Base-by-base conservation (phyloP, 2,888 invertebrate species). In the Eustalomyia histrio region DNA sequence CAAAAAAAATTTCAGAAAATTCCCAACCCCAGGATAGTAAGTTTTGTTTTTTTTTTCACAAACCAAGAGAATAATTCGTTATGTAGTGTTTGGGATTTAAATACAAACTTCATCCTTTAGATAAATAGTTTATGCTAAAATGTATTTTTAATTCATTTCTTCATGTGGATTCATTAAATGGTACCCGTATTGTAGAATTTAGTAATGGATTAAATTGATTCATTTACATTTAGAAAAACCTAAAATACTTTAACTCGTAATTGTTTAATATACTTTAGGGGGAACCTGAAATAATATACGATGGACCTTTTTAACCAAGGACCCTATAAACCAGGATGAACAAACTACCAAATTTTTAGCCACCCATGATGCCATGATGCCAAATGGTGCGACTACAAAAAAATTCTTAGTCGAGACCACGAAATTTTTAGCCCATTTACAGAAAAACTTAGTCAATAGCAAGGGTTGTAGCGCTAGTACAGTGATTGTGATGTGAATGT, bases 1-100 rank as follows among this genome's bases (percentile, higher is more conserved):
- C 88, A 83, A 86, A 86, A 80, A 85, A 87, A 73, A 71, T 79
- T 33, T 71, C 82, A 55, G 74, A 81, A 71, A 78, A 67, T 21
- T 7, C 39, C 57, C 14, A 60, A 33, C 17, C 71, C 17, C 60
- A n/a, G 53, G 53, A 75, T 60, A 71, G 81, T 81, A 81, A 81
- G 81, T 81, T 61, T 21, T 57, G 55, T 21, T 55, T 14, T 24
- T 21, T 55, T 8, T 3, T 55, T 3, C 1, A 21, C 33, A 14
- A 21, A n/a, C 29, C 16, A 39, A 18, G 24, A 2, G 24, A 57
- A 39, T 4, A 35, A 67, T 33, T 8, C 8, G 35, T 21, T n/a
- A 17, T 53, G 68, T 69, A 69, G 55, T 35, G 55, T 43, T 72
- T 60, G 58, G 12, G 47, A 60, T 35, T 29, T 57, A 17, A 29